Base-by-base conservation (phyloP, 2,888 invertebrate species). In the Macrostomum cliftonense region DNA sequence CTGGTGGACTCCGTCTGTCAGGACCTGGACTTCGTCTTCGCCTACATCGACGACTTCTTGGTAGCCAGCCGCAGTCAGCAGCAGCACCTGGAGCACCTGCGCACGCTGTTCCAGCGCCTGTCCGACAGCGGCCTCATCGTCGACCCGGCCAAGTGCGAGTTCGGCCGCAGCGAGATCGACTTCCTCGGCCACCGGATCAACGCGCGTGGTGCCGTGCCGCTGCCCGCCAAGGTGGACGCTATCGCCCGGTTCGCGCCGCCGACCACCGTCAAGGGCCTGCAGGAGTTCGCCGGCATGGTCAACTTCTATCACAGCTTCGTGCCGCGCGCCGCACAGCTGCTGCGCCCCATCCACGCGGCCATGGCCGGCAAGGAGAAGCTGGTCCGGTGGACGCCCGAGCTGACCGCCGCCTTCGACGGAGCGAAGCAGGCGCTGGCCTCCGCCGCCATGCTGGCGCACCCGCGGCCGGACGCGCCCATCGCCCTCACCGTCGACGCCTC, bases 141-240 rank as follows among this genome's bases (percentile, higher is more conserved):
- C 28, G 52, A 46, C 16, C 14, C 45, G 12, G 46, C 39, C 17
- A 57, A 57, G 46, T 53, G 53, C 21, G 12, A 37, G 42, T 57
- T 57, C 46, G 51, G 43, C 14, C 13, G 12, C 37, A 14, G 45
- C 14, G 47, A 48, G 39, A 45, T 45, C 36, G 45, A 45, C 17
- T 45, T 45, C 17, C 45, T 45, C 16, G 45, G 45, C 36, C 45
- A 45, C 45, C 45, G 36, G n/a, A 36, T 45, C 45, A 45, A n/a
- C 45, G 16, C 14, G 7, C 14, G 5, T 2, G 45, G 45, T 16
- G 38, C 36, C 13, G 36, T 19, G 14, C 45, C 36, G 14, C 45
- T 21, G n/a, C 45, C 45, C 21, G 14, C 21, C 37, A 45, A 45
- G 12, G 45, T 45, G 2, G 36, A 36, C 12, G 45, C 36, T 36